These are phyloP conservation scores for Perdix hodgsoniae DNA, from an alignment of 2,797 vertebrate species.

Conservation along the genomic window DNA sequence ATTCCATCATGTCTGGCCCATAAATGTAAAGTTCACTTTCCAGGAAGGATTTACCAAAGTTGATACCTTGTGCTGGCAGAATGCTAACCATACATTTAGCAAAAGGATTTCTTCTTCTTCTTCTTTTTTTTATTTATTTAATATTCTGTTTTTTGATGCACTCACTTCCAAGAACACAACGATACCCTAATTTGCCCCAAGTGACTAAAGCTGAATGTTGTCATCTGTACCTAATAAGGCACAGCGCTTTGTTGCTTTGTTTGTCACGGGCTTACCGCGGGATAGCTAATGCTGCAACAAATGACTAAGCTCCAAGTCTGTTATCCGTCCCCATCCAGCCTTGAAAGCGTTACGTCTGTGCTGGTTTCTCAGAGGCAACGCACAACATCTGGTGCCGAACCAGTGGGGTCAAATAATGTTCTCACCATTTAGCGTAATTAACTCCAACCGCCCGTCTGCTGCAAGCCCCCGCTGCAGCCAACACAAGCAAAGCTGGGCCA, in stretches of 20 bases:
- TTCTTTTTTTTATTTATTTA: background rate
- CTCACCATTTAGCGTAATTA: conserved; percentile 90
- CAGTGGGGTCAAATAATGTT: conserved; percentile 90
- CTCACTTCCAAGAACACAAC: background rate
- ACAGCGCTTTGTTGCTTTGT: conserved; percentile 4
- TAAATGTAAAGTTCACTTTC: conserved; percentile 75
- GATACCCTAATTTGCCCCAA: conserved; percentile 15
- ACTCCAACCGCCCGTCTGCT: conserved; percentile 83
- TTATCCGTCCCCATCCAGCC: conserved; percentile 39
- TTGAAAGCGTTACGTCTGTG: conserved; percentile 63
- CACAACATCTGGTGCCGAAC: conserved; percentile 82
- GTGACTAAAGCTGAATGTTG: background rate
- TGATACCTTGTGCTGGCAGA: conserved; percentile 56
- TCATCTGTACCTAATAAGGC: conserved; percentile 36
- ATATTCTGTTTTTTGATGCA: background rate
- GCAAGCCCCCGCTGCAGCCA: conserved; percentile 82
- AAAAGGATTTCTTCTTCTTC: background rate
- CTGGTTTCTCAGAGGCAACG: conserved; percentile 74
- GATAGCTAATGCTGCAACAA: background rate
- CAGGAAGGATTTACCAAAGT: conserved; percentile 75
- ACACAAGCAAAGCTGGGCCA: conserved; percentile 88
- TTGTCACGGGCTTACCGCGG: conserved; percentile 21
- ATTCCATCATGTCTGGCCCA: conserved; percentile 74
- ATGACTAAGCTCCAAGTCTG: conserved; percentile 14
- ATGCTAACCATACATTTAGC: background rate